Conservation (phyloP, 2,113 vertebrate species). For the Myiozetetes cayanensis region DNA sequence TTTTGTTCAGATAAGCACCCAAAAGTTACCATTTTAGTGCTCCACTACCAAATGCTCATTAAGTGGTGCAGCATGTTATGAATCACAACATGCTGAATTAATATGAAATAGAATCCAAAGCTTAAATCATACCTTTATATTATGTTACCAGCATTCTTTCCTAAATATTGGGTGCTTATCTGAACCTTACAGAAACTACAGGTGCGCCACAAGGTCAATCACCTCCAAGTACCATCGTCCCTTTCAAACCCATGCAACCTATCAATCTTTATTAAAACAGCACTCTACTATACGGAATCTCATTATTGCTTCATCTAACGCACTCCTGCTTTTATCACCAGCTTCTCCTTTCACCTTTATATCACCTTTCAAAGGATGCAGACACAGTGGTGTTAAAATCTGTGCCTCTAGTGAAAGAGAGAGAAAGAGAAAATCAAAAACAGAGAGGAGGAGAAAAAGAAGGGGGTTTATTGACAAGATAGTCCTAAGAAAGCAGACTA, state of each 20-base stretch:
- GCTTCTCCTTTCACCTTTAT: background rate
- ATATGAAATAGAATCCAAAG: background rate
- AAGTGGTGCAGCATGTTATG: conserved; percentile 13
- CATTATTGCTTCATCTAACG: background rate
- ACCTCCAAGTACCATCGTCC: background rate
- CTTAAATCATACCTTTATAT: background rate
- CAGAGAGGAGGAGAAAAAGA: background rate
- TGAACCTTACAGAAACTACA: conserved; percentile 25
- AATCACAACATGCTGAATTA: conserved; percentile 23
- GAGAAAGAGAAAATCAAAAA: background rate
- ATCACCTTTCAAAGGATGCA: background rate
- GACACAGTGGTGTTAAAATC: background rate
- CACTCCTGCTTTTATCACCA: background rate
- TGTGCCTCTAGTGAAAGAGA: background rate
- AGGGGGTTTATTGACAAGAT: background rate
- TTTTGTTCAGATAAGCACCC: conserved; percentile 61
- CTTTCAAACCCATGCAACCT: background rate
- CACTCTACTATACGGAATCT: background rate
- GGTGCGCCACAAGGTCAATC: background rate
- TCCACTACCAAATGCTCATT: conserved; percentile 25
- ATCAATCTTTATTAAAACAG: background rate
- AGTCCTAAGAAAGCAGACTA: background rate
- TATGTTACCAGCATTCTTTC: background rate
- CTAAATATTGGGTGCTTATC: conserved; percentile 49
- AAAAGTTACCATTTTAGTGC: background rate